Conservation (phyloP, 1,140 invertebrate species). For the Lucilia sericata region DNA sequence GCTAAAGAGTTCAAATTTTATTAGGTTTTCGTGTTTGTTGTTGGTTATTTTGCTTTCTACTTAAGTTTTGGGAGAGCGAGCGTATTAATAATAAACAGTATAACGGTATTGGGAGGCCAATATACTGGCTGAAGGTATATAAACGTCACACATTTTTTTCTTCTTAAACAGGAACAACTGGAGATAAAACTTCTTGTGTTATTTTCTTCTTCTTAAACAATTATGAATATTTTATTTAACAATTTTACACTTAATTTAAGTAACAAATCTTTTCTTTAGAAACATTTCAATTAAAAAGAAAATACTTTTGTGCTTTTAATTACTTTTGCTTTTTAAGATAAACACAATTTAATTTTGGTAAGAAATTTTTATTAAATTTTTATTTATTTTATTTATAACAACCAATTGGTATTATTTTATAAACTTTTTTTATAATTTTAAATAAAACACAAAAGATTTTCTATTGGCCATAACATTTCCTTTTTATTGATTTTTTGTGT, state of each 20-base stretch:
- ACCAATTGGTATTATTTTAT: neutral
- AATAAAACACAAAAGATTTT: slow-evolving; percentile 26
- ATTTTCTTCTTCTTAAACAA: neutral
- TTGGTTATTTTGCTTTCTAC: too few relatives aligned
- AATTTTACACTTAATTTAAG: neutral
- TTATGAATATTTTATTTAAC: neutral
- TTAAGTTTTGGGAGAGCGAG: neutral
- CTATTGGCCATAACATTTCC: neutral
- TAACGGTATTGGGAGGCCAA: slow-evolving; percentile 9
- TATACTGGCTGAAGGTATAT: neutral
- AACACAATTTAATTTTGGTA: neutral
- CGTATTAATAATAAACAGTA: neutral
- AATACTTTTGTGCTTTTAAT: neutral
- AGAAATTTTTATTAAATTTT: neutral
- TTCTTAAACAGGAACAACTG: slow-evolving; percentile 22
- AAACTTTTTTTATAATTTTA: neutral
- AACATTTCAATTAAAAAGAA: too few relatives aligned
- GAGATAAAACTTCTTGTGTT: neutral
- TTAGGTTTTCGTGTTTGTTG: neutral
- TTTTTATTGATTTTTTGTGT: neutral
- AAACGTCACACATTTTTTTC: neutral
- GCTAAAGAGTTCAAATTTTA: slow-evolving; percentile 23
- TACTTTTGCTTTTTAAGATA: neutral
- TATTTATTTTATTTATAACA: neutral
- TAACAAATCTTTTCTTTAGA: neutral